Conservation (phyloP, 2,113 vertebrate genomes). For the Daubentonia madagascariensis region DNA sequence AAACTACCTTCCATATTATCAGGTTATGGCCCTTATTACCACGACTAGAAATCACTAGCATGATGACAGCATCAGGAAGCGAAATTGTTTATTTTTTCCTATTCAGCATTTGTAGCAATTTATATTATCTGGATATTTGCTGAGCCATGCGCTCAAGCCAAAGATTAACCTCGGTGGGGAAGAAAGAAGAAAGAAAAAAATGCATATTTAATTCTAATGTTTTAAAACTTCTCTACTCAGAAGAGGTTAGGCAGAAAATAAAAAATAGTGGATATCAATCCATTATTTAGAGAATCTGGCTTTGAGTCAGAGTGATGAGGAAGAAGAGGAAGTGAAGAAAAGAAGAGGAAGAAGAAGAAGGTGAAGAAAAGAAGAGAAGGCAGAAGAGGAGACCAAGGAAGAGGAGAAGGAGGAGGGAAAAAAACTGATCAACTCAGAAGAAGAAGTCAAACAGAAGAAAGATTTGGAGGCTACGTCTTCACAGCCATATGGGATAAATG, state of each 20-base stretch:
- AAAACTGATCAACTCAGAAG: neutral
- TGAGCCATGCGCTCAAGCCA: neutral
- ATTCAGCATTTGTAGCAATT: neutral
- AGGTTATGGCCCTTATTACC: neutral
- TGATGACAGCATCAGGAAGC: neutral
- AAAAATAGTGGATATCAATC: neutral
- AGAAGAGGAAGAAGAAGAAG: neutral
- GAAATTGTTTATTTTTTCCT: neutral
- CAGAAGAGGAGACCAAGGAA: neutral
- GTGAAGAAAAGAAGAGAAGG: neutral
- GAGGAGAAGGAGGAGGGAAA: neutral
- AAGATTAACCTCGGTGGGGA: neutral
- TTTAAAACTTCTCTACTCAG: neutral
- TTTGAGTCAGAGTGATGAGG: neutral
- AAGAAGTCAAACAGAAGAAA: neutral
- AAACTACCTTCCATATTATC: neutral
- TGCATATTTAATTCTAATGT: neutral
- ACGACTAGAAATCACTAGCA: neutral
- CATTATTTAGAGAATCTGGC: neutral
- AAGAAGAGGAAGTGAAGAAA: neutral
- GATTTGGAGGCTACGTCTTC: neutral
- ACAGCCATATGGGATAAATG: slow-evolving; percentile 46
- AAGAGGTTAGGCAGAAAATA: neutral
- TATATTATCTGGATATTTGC: neutral
- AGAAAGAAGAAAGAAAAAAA: neutral